phyloP scores from a whole-genome alignment of 2,797 vertebrate species.

The Pyrocephalus nanus region DNA sequence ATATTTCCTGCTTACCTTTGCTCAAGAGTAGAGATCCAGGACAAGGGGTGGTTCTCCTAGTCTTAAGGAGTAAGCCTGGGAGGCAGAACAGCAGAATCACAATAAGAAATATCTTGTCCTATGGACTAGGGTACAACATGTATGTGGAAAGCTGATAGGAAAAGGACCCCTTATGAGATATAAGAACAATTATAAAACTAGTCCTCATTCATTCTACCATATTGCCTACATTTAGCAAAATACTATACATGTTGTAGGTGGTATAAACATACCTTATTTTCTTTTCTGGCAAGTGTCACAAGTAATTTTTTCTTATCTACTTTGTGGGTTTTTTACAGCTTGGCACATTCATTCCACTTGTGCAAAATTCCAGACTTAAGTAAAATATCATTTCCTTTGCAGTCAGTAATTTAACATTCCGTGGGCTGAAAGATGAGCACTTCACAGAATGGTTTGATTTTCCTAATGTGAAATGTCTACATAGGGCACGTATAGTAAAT shows the following conservation, averaged over 20 bases:
- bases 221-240: background rate
- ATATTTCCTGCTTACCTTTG: background rate
- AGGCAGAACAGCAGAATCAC: background rate
- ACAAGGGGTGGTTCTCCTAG: background rate
- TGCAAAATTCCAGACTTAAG: background rate
- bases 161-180: background rate
- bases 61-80: background rate
- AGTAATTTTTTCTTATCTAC: background rate
- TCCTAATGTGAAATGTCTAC: background rate
- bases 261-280: background rate
- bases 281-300: background rate
- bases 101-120: background rate
- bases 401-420: conserved; percentile 15
- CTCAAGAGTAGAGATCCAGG: background rate
- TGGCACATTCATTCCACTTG: background rate
- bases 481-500: background rate
- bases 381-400: conserved; percentile 1
- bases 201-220: background rate
- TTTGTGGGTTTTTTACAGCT: background rate
- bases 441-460: conserved; percentile 29
- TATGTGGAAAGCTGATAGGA: background rate
- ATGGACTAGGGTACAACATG: background rate
- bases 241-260: background rate
- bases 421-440: background rate
- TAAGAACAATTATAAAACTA: background rate